Percentiles rank a stretch among this genome's conserved stretches.
phyloP scores from a whole-genome alignment of 2,888 invertebrate genomes.

The Piscicola geometra region DNA sequence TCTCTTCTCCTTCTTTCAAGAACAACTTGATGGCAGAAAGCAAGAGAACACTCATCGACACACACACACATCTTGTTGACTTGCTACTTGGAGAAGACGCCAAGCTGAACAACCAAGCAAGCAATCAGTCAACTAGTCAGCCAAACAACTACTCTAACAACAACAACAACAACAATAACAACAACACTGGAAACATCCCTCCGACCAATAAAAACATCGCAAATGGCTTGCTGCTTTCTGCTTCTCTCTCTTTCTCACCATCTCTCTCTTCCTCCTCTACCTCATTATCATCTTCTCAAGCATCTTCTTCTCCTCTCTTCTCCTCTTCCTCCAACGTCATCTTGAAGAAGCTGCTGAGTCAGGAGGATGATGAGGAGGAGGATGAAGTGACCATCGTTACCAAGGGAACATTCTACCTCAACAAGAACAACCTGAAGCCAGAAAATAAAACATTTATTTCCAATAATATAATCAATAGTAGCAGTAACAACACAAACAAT shows the following conservation, averaged over 20 bases:
- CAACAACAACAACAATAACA: not conserved
- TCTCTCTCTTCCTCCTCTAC: not conserved
- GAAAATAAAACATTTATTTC: not conserved
- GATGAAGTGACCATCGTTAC: constrained; percentile 13
- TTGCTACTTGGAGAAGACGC: constrained; percentile 1
- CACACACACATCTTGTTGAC: constrained; percentile 29
- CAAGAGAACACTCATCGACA: constrained; percentile 14
- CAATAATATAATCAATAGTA: not conserved
- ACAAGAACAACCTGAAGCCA: not conserved
- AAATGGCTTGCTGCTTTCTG: not conserved
- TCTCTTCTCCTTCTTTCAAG: not conserved
- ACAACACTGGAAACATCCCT: too few relatives aligned
- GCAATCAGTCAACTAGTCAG: not conserved
- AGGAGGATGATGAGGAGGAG: constrained; percentile 34
- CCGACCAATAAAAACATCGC: not conserved
- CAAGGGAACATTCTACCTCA: not conserved
- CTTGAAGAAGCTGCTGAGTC: constrained; percentile 37
- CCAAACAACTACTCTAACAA: not conserved
- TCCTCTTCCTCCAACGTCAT: constrained; percentile 30
- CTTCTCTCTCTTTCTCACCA: constrained; percentile 8
- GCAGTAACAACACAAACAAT: not conserved
- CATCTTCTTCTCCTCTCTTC: not conserved
- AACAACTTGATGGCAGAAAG: not conserved
- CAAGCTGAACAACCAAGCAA: not conserved
- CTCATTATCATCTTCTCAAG: not conserved